These are phyloP conservation scores for Acronicta psi DNA, from an alignment of 2,888 invertebrate species.

Conservation along the genomic window DNA sequence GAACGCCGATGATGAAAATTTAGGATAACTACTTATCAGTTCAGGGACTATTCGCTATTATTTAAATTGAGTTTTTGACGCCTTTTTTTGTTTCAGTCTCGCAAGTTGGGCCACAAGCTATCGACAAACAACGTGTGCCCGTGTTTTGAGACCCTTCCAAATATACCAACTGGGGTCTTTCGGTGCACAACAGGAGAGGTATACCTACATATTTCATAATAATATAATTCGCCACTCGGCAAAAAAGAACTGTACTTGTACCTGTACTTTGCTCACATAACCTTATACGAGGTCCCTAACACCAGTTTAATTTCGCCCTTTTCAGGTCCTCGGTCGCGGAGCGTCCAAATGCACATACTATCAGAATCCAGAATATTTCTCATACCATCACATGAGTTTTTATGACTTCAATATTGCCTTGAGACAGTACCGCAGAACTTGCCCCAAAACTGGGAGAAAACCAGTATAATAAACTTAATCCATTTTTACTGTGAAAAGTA, in stretches of 20 bases:
- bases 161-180: constrained; percentile 75
- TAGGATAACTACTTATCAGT: too few species aligned
- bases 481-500: neutral
- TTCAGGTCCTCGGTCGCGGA: constrained; percentile 72
- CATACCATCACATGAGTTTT: constrained; percentile 78
- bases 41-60: too few species aligned
- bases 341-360: constrained; percentile 69
- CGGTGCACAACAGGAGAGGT: constrained; percentile 75
- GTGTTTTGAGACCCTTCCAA: constrained; percentile 62
- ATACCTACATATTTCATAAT: neutral
- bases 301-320: constrained; percentile 4
- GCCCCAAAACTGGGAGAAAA: constrained; percentile 64
- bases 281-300: neutral
- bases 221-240: too few species aligned
- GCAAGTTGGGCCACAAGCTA: constrained; percentile 71
- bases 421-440: constrained; percentile 60
- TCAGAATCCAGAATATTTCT: constrained; percentile 79
- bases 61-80: too few species aligned
- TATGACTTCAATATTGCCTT: constrained; percentile 72
- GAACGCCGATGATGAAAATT: too few species aligned
- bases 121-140: constrained; percentile 56
- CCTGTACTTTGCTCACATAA: too few species aligned
- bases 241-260: too few species aligned
- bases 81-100: constrained; percentile 62
- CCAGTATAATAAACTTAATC: constrained; percentile 38